Base-by-base conservation (phyloP, 2,797 vertebrate species). In the Hyperoplus immaculatus region DNA sequence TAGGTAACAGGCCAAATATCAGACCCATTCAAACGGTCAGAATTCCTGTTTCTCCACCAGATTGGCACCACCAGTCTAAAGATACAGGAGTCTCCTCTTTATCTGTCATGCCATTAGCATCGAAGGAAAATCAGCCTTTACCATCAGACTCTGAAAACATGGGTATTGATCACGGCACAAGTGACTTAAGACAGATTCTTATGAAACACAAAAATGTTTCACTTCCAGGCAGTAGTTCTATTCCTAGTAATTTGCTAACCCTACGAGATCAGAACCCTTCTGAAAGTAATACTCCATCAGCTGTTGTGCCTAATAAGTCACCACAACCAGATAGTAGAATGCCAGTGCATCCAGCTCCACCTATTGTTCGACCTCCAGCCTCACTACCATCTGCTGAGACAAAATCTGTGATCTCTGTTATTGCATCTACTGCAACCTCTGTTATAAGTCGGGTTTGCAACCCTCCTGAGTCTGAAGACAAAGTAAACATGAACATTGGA, bases 391-490 rank as follows among this genome's bases (percentile, higher is more conserved):
- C 93, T 13, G 89, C 95, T 0, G 98, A 99, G 90, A 94, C 95
- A 0, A 96, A 98, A 87, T 93, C 96, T 15, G 94, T 95, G 0
- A 96, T 96, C 79, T 96, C 97, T 0, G 97, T 98, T 53, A 97
- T 99, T 57, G 96, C 98, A 55, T 98, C 97, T 59, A 98, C 98
- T 85, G 97, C 96, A 15, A 98, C 97, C 1, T 99, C 98, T 4
- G 98, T 99, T 3, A 99, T 99, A 56, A 99, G 97, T 84, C 95
- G 98, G 41, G 96, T 99, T 92, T 97, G 97, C 57, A 97, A 96
- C 78, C 95, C 95, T 1, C 84, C 97, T 18, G 98, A 99, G 39
- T 87, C 95, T 9, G 98, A 99, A 69, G 98, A 98, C 45, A 96
- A 97, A 5, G 88, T 95, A 0, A 96, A 95, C 83, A 94, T 96